Evolutionary conservation across 2,888 invertebrate species (phyloP), one percentile per base, ranked within the genome.

Genomic region (Crematogaster levior): DNA sequence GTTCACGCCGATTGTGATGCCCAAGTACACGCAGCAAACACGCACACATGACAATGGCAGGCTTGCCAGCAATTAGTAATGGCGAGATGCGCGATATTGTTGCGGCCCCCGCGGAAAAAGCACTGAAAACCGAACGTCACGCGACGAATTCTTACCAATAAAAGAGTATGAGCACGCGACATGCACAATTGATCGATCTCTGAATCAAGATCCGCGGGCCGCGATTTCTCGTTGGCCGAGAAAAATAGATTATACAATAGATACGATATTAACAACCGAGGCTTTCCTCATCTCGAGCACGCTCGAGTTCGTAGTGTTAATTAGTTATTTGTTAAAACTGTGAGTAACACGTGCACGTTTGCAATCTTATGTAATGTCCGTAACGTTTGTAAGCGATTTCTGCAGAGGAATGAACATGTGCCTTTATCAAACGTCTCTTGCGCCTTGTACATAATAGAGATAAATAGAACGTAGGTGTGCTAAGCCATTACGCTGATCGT

Each of bases 1-100:
- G 86, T 82, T 80, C 82, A 34, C 85, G 83, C 37, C 24, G 58
- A 72, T 58, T 63, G 73, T 46, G 80, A 77, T 81, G 85, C 56
- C 72, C 85, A 81, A 84, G 56, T 82, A 82, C 85, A 83, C 84
- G 21, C 40, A n/a, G 40, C 63, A 46, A 15, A 27, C 18, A 63
- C 63, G 21, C 24, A 40, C 15, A 63, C 5, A 10, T 65, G 88
- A 86, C 88, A 88, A 73, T 85, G 83, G 70, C 85, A 79, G 79
- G 73, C 68, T 88, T 72, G 83, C 82, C 81, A 80, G 83, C 88
- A 88, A 86, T 88, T 86, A 88, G 85, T 85, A 88, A 88, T 85
- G 77, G 60, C 83, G 82, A 81, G 40, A 81, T 63, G 84, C 81
- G 37, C 43, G 58, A 77, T 58, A 63, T 74, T 74, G 46, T 75